Conservation (phyloP, 2,113 vertebrate genomes). For the Phylloscopus whistleri region DNA sequence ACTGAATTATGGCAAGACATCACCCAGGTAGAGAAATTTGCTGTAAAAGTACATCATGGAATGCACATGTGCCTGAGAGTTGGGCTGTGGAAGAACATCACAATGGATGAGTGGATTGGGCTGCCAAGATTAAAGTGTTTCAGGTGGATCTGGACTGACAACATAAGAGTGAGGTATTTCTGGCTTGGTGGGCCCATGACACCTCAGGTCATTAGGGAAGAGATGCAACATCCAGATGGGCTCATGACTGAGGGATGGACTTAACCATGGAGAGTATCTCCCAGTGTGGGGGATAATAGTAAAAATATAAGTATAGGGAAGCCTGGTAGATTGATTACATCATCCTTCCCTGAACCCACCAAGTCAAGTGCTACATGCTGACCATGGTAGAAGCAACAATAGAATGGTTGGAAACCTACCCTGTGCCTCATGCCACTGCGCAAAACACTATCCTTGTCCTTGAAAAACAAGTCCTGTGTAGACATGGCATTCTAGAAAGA, state of each 20-base stretch:
- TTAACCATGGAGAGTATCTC: background rate
- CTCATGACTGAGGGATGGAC: background rate
- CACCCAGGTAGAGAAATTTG: accelerated
- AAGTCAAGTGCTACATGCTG: accelerated
- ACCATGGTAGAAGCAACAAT: accelerated
- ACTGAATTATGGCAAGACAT: background rate
- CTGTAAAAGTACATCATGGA: background rate
- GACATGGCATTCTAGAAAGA: background rate
- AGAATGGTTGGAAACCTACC: background rate
- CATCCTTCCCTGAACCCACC: accelerated
- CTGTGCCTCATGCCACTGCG: background rate
- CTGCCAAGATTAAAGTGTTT: background rate
- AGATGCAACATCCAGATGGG: background rate
- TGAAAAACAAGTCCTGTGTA: background rate
- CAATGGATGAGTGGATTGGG: too few species aligned
- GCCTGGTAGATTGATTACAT: background rate
- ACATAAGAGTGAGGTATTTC: background rate
- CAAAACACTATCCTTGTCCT: background rate
- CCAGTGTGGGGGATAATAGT: background rate
- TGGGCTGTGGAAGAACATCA: background rate
- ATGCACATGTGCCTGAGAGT: background rate
- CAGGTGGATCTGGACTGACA: background rate
- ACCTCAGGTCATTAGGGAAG: background rate
- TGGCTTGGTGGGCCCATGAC: background rate
- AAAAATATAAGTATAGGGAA: background rate